Base-by-base conservation (phyloP, 2,113 vertebrate genomes). In the Micronisus gabar region DNA sequence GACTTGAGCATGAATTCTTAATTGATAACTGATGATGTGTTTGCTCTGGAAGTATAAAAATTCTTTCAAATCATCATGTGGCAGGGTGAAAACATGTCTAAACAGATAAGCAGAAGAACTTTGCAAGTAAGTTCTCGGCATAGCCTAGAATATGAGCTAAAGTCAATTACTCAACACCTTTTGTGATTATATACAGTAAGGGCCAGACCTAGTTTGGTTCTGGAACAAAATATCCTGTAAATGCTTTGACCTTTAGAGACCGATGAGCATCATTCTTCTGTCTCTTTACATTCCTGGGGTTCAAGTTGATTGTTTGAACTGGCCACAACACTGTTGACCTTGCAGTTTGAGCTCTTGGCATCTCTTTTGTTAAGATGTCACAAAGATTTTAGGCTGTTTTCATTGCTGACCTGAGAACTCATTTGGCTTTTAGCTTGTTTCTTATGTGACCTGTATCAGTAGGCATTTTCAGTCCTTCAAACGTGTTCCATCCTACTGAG, bases 361-460 rank as follows among this genome's bases (percentile, higher is more conserved):
- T 95, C 73, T 95, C 97, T 95, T 98, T 97, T 98, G 97, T 98
- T 95, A 93, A 97, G 95, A 97, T 98, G 98, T 98, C 98, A 97
- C 95, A 97, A 98, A 97, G 96, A 93, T 97, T 98, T 98, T 95
- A 93, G 76, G 90, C 96, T 98, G 96, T 98, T 98, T 98, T 97
- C 67, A 95, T 96, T 98, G 93, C 92, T 88, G 86, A 97, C 87
- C 96, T 97, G 97, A 97, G 84, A 94, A 95, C 89, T 96, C 79
- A 82, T 94, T 97, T 97, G 91, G 80, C 93, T 97, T 97, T 97
- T 95, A 95, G 96, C 96, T 89, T 93, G 80, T 91, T 92, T 96
- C 97, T 96, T 90, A 43, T 26, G 21, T 84, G 94, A 88, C 85
- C 86, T 95, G 86, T 93, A 52, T 30, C 0, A 0, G 26, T 85